Conservation (phyloP, 1,140 invertebrate genomes). For the Wiebesia pumilae region DNA sequence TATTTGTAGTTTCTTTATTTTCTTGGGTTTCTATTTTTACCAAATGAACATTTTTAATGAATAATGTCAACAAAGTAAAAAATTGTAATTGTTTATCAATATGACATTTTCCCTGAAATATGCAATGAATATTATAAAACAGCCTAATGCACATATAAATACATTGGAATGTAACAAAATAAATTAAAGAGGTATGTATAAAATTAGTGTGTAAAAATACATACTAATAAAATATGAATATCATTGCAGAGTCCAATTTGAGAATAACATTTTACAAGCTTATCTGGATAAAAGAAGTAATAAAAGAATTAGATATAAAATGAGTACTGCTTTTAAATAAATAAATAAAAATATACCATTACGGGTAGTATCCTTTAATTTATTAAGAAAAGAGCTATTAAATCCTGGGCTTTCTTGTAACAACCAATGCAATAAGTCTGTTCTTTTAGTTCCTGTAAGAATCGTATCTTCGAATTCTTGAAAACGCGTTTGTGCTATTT, state of each 20-base stretch:
- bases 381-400: slow-evolving; percentile 18
- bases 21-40: not conserved
- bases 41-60: slow-evolving; percentile 50
- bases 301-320: slow-evolving; percentile 15
- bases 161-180: not conserved
- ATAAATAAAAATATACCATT: not conserved
- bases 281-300: slow-evolving; percentile 49
- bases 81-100: slow-evolving; percentile 53
- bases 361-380: slow-evolving; percentile 27
- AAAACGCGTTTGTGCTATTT: slow-evolving; percentile 51
- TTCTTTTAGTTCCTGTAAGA: slow-evolving; percentile 48
- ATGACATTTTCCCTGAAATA: slow-evolving; percentile 53
- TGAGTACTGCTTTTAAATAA: not conserved
- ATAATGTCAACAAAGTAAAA: slow-evolving; percentile 47
- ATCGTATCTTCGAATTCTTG: slow-evolving; percentile 51
- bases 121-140: not conserved
- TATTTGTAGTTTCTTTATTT: slow-evolving; percentile 13
- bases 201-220: too few species aligned
- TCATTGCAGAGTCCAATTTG: slow-evolving; percentile 55
- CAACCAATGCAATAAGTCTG: slow-evolving; percentile 56
- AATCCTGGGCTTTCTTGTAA: slow-evolving; percentile 43
- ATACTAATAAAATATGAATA: slow-evolving; percentile 54
- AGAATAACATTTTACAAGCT: slow-evolving; percentile 53
- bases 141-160: not conserved
- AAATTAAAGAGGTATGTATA: too few species aligned